phyloP scores from a whole-genome alignment of 2,797 vertebrate genomes.

The Cyclopterus lumpus region DNA sequence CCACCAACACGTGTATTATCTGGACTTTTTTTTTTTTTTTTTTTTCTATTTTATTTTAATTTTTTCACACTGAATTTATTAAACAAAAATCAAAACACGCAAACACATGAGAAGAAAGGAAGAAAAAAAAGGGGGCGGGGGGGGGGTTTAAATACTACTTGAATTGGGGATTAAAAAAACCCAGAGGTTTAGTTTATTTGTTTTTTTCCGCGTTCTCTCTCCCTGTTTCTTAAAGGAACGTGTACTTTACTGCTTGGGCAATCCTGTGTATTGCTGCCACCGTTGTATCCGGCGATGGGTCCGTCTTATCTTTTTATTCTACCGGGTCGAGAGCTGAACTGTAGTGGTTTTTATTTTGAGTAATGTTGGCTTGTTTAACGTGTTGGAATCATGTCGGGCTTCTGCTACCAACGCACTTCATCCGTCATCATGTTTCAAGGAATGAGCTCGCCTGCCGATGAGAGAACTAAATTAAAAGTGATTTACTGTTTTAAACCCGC shows the following conservation, averaged over 20 bases:
- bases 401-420: slow-evolving; percentile 85
- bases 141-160: slow-evolving; percentile 91
- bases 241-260: slow-evolving; percentile 91
- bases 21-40: slow-evolving; percentile 87
- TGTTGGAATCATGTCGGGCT: slow-evolving; percentile 80
- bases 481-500: slow-evolving; percentile 84
- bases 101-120: slow-evolving; percentile 48
- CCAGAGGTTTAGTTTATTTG: slow-evolving; percentile 80
- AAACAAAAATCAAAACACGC: slow-evolving; percentile 78
- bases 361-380: slow-evolving; percentile 72
- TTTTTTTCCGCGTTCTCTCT: slow-evolving; percentile 82
- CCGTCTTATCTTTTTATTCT: slow-evolving; percentile 81
- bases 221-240: slow-evolving; percentile 95
- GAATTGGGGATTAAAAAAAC: slow-evolving; percentile 88
- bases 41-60: slow-evolving; percentile 82
- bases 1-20: slow-evolving; percentile 74
- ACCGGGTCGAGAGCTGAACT: slow-evolving; percentile 84
- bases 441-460: slow-evolving; percentile 80
- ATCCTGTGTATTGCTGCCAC: slow-evolving; percentile 91
- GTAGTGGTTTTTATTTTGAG: slow-evolving; percentile 81
- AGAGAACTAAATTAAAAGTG: slow-evolving; percentile 89
- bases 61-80: slow-evolving; percentile 88
- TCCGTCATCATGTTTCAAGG: slow-evolving; percentile 71
- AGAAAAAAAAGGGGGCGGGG: no score
- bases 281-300: slow-evolving; percentile 74